Evolutionary conservation across 1,140 invertebrate species (phyloP).

Genomic region (Theocolax elegans): DNA sequence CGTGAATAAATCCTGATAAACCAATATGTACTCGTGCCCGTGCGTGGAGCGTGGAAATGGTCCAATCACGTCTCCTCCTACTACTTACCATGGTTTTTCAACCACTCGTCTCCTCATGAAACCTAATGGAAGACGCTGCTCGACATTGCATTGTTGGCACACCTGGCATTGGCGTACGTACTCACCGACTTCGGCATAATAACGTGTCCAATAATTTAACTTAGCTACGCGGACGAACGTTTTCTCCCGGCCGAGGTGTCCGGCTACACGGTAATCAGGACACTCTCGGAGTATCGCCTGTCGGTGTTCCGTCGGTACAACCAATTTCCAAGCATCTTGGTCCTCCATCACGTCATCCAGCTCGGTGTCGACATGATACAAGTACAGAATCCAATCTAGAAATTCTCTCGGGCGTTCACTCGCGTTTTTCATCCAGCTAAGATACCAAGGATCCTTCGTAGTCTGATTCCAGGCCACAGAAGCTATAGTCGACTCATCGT

Average conservation of each 20-base stretch:
- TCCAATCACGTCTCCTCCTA: slow-evolving; percentile 51
- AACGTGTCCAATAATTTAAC: slow-evolving; percentile 43
- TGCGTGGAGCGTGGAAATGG: slow-evolving; percentile 43
- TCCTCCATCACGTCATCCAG: no score
- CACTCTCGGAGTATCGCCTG: slow-evolving; percentile 7
- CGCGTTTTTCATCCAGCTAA: background rate
- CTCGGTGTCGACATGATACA: slow-evolving; percentile 18
- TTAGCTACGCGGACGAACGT: slow-evolving; percentile 35
- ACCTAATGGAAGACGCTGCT: background rate
- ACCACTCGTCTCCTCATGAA: slow-evolving; percentile 19
- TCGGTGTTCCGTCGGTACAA: slow-evolving; percentile 8
- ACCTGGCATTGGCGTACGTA: slow-evolving; percentile 34
- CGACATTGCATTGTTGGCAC: slow-evolving; percentile 22
- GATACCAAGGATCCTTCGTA: background rate
- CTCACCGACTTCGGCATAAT: no score
- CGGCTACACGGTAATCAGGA: slow-evolving; percentile 34
- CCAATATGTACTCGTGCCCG: background rate
- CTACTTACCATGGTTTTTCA: slow-evolving; percentile 39
- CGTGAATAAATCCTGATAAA: slow-evolving; percentile 51
- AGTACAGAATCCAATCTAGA: slow-evolving; percentile 20
- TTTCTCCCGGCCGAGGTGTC: slow-evolving; percentile 44
- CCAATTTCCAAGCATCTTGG: no score
- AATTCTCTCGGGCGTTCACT: slow-evolving; percentile 17
- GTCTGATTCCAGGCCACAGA: no score
- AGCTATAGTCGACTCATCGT: no score